Conservation (phyloP, 1,140 invertebrate genomes). For the Drosophila punjabiensis region DNA sequence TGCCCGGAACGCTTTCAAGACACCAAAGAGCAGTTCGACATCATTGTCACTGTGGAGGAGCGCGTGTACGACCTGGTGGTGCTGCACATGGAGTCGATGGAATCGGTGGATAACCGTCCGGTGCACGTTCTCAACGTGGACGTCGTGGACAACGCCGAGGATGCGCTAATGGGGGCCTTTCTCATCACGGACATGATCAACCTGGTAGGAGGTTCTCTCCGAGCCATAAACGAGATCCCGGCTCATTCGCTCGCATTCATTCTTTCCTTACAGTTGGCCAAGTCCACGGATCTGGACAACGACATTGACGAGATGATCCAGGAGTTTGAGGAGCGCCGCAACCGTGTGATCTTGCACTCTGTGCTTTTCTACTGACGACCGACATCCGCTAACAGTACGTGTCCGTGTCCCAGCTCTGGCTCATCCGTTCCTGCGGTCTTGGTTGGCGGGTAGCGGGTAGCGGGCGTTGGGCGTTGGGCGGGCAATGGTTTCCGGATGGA, state of each 20-base stretch:
- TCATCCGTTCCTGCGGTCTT: neutral
- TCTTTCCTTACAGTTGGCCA: slow-evolving; percentile 90
- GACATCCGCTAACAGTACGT: slow-evolving; percentile 34
- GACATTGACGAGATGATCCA: slow-evolving; percentile 99
- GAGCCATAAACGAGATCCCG: too few relatives aligned
- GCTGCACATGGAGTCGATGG: slow-evolving; percentile 90
- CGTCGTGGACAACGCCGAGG: slow-evolving; percentile 99
- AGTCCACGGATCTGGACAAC: slow-evolving; percentile 98
- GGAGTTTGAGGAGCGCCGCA: slow-evolving; percentile 96
- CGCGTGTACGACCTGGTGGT: slow-evolving; percentile 98
- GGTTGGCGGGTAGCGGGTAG: slow-evolving; percentile 3
- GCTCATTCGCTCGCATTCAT: neutral
- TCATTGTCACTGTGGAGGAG: slow-evolving; percentile 99
- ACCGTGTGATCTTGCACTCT: slow-evolving; percentile 95
- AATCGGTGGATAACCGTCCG: slow-evolving; percentile 91
- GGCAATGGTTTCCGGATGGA: neutral
- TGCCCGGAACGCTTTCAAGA: slow-evolving; percentile 98
- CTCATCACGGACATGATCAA: slow-evolving; percentile 97
- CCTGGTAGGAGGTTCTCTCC: slow-evolving; percentile 87
- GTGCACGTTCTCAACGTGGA: slow-evolving; percentile 99
- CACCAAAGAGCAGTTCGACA: slow-evolving; percentile 96
- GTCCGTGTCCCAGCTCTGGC: slow-evolving; percentile 32
- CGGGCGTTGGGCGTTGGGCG: slow-evolving; percentile 8
- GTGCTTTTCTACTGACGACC: slow-evolving; percentile 95
- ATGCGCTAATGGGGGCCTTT: slow-evolving; percentile 99